phyloP scores from a whole-genome alignment of 2,888 invertebrate species.

The Philaethria dido region DNA sequence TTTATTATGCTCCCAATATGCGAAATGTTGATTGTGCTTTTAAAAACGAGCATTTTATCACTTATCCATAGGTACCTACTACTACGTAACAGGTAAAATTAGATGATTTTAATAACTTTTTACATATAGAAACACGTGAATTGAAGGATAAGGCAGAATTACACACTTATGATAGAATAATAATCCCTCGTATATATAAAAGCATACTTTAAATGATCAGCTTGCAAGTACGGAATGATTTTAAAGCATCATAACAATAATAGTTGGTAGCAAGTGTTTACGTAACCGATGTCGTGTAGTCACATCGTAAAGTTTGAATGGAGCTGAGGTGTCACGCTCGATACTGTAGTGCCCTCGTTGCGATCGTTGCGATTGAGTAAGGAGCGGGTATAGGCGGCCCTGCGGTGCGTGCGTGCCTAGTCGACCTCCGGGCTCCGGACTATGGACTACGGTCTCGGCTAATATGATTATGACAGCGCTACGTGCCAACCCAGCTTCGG shows the following conservation, averaged over 20 bases:
- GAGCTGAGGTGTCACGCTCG: conserved; percentile 55
- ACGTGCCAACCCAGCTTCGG: conserved; percentile 81
- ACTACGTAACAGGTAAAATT: not conserved
- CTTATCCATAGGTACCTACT: conserved; percentile 20
- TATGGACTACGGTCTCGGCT: conserved; percentile 67
- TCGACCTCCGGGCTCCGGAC: conserved; percentile 72
- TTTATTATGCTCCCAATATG: conserved; percentile 79
- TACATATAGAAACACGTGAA: no score
- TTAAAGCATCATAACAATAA: conserved; percentile 28
- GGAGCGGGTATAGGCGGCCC: conserved; percentile 39
- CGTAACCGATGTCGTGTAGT: conserved; percentile 49
- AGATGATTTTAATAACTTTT: not conserved
- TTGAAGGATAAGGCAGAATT: no score
- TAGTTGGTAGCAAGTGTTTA: conserved; percentile 20
- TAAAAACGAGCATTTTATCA: conserved; percentile 55
- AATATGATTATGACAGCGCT: conserved; percentile 83
- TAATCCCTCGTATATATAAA: not conserved
- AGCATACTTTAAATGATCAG: not conserved
- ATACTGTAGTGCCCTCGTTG: conserved; percentile 43
- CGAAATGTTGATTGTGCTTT: conserved; percentile 68
- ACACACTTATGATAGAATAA: not conserved
- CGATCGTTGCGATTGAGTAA: conserved; percentile 35
- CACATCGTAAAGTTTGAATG: conserved; percentile 57
- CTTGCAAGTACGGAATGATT: conserved; percentile 6
- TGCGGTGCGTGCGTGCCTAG: conserved; percentile 64